Conservation (phyloP, 2,888 invertebrate genomes). For the Eilema griseolum region DNA sequence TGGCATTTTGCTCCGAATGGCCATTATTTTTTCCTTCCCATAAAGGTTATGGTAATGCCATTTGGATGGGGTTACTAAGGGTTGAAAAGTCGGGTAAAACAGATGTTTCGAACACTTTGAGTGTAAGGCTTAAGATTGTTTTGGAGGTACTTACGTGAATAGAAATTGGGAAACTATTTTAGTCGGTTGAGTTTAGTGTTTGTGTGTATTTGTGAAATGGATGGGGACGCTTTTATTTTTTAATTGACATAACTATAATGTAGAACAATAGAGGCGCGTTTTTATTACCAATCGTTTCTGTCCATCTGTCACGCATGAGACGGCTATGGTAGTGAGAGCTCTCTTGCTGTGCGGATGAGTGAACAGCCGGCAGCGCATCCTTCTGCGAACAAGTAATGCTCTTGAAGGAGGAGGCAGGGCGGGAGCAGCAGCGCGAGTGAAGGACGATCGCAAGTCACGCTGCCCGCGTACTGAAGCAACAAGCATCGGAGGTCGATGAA, state of each 20-base stretch:
- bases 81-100: constrained; percentile 67
- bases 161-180: constrained; percentile 54
- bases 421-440: too few relatives aligned
- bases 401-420: too few relatives aligned
- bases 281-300: too few relatives aligned
- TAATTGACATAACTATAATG: not conserved
- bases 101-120: constrained; percentile 72
- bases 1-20: constrained; percentile 70
- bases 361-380: too few relatives aligned
- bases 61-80: constrained; percentile 74
- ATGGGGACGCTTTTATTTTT: not conserved
- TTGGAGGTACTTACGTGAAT: constrained; percentile 59
- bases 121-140: constrained; percentile 58
- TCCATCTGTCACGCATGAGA: too few relatives aligned
- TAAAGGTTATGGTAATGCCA: constrained; percentile 83
- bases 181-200: constrained; percentile 17
- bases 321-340: too few relatives aligned
- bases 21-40: constrained; percentile 81
- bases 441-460: too few relatives aligned
- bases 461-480: too few relatives aligned
- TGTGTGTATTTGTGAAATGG: not conserved
- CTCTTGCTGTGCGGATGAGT: too few relatives aligned
- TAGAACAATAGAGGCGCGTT: not conserved
- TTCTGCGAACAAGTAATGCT: too few relatives aligned
- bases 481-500: too few relatives aligned